phyloP scores from a whole-genome alignment of 2,797 vertebrate genomes.

The Mormyrus proboscirostris region DNA sequence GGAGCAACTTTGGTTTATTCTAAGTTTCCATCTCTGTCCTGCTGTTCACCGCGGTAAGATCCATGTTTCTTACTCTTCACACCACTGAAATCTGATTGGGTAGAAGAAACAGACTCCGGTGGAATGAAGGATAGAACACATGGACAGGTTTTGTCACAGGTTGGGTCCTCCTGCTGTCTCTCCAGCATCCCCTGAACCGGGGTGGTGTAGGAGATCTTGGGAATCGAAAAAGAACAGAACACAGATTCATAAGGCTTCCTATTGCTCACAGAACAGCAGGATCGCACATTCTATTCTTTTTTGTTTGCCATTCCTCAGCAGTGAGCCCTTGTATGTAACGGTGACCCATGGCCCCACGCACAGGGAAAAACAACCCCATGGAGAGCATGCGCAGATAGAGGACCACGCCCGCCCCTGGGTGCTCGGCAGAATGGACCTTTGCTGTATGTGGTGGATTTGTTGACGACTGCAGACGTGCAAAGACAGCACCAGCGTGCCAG shows the following conservation, averaged over 20 bases:
- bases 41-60: constrained; percentile 48
- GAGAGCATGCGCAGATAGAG: background rate
- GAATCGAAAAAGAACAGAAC: background rate
- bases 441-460: background rate
- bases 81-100: constrained; percentile 97
- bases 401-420: background rate
- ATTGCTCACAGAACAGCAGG: background rate
- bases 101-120: constrained; percentile 95
- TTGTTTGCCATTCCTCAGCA: background rate
- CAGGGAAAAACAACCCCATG: background rate
- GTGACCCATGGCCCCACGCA: constrained; percentile 11
- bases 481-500: constrained; percentile 45
- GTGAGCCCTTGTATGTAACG: background rate
- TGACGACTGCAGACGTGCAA: background rate
- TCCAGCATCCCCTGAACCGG: background rate
- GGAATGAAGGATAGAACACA: constrained; percentile 98
- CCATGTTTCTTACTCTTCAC: constrained; percentile 93
- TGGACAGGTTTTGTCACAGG: constrained; percentile 60
- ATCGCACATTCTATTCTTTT: background rate
- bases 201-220: background rate
- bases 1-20: background rate
- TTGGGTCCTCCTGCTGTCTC: background rate
- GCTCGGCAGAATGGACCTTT: background rate
- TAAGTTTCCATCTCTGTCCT: background rate
- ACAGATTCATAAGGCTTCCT: background rate